A percentile compares a stretch with the other conserved stretches of the same genome.
Conservation (phyloP, 2,113 vertebrate species). For the Promerops cafer region DNA sequence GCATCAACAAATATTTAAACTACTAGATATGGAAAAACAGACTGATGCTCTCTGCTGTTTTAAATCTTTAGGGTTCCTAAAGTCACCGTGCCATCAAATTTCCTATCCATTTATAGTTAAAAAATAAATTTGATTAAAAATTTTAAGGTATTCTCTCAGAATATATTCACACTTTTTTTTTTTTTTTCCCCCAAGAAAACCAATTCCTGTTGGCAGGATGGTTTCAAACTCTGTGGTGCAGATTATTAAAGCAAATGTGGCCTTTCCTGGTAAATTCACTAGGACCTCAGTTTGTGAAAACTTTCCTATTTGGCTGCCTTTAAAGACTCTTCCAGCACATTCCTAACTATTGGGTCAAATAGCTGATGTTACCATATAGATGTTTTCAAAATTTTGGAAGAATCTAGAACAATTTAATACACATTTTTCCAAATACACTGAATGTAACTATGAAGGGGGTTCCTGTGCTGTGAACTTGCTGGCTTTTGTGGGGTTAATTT, state of each 20-base stretch:
- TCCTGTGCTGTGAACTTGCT: background rate
- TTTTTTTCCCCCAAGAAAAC: background rate
- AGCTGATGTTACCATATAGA: background rate
- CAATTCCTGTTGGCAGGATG: background rate
- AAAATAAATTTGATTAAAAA: background rate
- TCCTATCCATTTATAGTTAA: background rate
- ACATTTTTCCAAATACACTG: background rate
- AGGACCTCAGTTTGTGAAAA: background rate
- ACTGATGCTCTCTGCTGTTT: background rate
- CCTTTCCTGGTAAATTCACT: background rate
- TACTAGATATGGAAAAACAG: background rate
- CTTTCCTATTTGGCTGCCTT: background rate
- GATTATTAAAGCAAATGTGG: background rate
- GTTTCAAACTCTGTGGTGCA: background rate
- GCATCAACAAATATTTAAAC: background rate
- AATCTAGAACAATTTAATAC: background rate
- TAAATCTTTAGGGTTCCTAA: background rate
- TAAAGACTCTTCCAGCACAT: background rate
- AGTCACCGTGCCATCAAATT: background rate
- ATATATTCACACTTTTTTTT: background rate
- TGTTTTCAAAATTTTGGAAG: background rate
- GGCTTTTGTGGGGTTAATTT: background rate
- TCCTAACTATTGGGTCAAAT: background rate
- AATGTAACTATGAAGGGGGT: background rate
- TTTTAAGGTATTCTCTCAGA: background rate